Percentiles rank a stretch among this genome's conserved stretches.
These are phyloP conservation scores for Oasisia sp. DNA, from an alignment of 2,888 invertebrate genomes.

Conservation along the genomic window DNA sequence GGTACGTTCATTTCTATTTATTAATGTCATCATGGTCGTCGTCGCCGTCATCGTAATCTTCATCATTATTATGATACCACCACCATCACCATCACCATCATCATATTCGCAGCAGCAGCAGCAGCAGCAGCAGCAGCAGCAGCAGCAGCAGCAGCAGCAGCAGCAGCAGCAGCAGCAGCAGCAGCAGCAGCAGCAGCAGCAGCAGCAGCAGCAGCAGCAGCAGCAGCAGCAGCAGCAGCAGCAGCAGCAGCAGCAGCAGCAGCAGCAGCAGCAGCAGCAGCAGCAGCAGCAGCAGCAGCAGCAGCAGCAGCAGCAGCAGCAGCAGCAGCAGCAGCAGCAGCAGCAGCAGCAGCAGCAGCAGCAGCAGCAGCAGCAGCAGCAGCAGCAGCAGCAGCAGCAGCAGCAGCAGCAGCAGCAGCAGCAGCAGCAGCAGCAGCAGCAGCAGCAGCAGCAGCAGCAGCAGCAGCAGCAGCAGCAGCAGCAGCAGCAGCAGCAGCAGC, in stretches of 20 bases:
- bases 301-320: slow-evolving; percentile 14
- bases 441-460: background rate
- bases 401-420: background rate
- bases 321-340: background rate
- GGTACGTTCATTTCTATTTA: slow-evolving; percentile 66
- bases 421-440: slow-evolving; percentile 17
- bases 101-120: background rate
- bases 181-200: background rate
- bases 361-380: slow-evolving; percentile 17
- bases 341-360: slow-evolving; percentile 14
- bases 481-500: slow-evolving; percentile 17
- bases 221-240: slow-evolving; percentile 17
- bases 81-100: too few species aligned
- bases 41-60: background rate
- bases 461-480: background rate
- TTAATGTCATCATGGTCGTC: background rate
- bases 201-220: background rate
- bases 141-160: slow-evolving; percentile 18
- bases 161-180: background rate
- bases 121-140: background rate
- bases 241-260: background rate
- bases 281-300: slow-evolving; percentile 18
- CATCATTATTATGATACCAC: background rate
- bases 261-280: background rate
- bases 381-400: background rate